A percentile compares a stretch with the other conserved stretches of the same genome.
These are phyloP conservation scores for Dryomyza anilis DNA, from an alignment of 2,888 invertebrate genomes.

Conservation along the genomic window DNA sequence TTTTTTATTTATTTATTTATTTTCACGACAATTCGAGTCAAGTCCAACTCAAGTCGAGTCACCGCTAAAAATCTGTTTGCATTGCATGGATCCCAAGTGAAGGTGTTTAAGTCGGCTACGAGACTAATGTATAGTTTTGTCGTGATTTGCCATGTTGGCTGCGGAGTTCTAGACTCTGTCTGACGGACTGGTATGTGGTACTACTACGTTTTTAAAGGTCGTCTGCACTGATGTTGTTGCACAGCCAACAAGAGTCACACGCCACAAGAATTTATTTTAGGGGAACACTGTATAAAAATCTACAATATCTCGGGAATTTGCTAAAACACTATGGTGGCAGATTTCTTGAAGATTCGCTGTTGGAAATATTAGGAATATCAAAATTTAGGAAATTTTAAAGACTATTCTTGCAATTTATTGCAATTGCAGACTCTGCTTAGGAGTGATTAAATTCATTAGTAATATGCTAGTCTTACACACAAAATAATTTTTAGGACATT, in stretches of 20 bases:
- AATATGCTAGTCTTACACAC: too few species aligned
- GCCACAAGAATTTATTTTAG: background rate
- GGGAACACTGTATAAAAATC: too few species aligned
- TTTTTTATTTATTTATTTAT: background rate
- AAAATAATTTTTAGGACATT: too few species aligned
- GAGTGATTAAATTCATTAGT: too few species aligned
- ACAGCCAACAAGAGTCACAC: slow-evolving; percentile 6
- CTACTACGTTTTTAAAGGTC: slow-evolving; percentile 16
- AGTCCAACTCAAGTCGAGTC: background rate
- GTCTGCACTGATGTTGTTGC: background rate
- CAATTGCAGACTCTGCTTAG: too few species aligned
- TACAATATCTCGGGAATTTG: too few species aligned
- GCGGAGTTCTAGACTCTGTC: background rate
- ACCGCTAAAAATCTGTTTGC: background rate
- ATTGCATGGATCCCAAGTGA: background rate
- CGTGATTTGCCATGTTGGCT: slow-evolving; percentile 20
- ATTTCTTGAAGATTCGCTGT: too few species aligned
- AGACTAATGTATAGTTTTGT: slow-evolving; percentile 11
- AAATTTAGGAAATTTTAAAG: too few species aligned
- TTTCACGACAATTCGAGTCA: background rate
- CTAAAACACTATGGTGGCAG: too few species aligned
- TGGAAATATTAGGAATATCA: too few species aligned
- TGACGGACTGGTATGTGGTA: background rate
- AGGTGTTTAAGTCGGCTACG: background rate
- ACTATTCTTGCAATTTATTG: too few species aligned